Percentiles rank a stretch among this genome's conserved stretches.
Evolutionary conservation across 2,113 vertebrate species (phyloP).

Genomic region (Barbus barbus): DNA sequence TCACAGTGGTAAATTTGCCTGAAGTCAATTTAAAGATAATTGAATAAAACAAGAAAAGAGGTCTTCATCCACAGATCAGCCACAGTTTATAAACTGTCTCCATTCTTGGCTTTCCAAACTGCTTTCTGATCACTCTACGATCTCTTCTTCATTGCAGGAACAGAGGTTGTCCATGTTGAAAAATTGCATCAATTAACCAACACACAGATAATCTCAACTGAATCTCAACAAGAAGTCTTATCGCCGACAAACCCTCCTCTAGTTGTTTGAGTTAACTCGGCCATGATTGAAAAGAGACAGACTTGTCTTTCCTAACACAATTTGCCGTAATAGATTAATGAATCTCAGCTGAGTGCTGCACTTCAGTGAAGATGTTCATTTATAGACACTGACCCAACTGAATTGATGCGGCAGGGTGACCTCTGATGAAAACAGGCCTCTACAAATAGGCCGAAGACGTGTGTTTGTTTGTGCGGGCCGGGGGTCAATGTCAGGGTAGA

Average conservation of each 20-base stretch:
- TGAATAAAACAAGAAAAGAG: slow-evolving; percentile 18
- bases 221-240: slow-evolving; percentile 11
- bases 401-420: slow-evolving; percentile 24
- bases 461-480: not conserved
- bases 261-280: not conserved
- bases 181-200: slow-evolving; percentile 3
- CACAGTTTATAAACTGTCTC: not conserved
- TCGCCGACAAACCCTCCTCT: not conserved
- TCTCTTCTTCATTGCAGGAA: not conserved
- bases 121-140: not conserved
- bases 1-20: slow-evolving; percentile 26
- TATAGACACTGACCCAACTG: slow-evolving; percentile 1
- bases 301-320: not conserved
- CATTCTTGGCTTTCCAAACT: not conserved
- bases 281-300: slow-evolving; percentile 10
- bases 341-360: slow-evolving; percentile 26
- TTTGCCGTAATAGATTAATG: slow-evolving; percentile 36
- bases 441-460: not conserved
- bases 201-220: slow-evolving; percentile 16
- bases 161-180: slow-evolving; percentile 8
- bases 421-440: slow-evolving; percentile 20
- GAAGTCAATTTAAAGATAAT: slow-evolving; percentile 35
- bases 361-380: not conserved
- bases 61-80: slow-evolving; percentile 8
- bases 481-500: slow-evolving; percentile 19